These are phyloP conservation scores for Drosophila borealis DNA, from an alignment of 2,888 invertebrate species.

Conservation along the genomic window DNA sequence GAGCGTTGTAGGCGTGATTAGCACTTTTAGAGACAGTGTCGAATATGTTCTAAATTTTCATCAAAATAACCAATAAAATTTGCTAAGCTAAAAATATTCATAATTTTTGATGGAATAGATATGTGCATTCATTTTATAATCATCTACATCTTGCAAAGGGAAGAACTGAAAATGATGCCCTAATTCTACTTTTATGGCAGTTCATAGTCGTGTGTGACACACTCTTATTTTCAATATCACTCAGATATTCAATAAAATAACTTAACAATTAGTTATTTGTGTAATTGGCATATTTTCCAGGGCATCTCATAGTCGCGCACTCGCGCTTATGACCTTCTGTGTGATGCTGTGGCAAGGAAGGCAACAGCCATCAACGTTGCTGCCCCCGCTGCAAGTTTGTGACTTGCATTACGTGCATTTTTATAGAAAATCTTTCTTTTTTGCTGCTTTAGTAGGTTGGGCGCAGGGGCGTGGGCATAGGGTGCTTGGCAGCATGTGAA, in stretches of 20 bases:
- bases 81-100: too few species aligned
- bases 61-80: constrained; percentile 1
- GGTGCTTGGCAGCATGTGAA: constrained; percentile 32
- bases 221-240: too few species aligned
- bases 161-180: too few species aligned
- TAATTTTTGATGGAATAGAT: too few species aligned
- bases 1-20: constrained; percentile 28
- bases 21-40: neutral
- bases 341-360: constrained; percentile 6
- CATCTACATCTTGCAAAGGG: too few species aligned
- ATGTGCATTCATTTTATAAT: too few species aligned
- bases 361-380: constrained; percentile 18
- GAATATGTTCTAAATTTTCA: neutral
- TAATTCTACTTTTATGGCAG: neutral
- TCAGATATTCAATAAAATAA: neutral
- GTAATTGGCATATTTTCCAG: constrained; percentile 4
- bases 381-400: constrained; percentile 33
- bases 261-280: neutral
- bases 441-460: neutral
- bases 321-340: constrained; percentile 1
- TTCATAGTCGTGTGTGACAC: too few species aligned
- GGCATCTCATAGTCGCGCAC: constrained; percentile 18
- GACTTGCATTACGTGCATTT: constrained; percentile 49
- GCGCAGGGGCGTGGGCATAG: neutral
- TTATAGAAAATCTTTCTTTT: constrained; percentile 36